Percentiles rank a stretch among this genome's conserved stretches.
Conservation (phyloP, 1,140 invertebrate genomes). For the Telenomus remus region DNA sequence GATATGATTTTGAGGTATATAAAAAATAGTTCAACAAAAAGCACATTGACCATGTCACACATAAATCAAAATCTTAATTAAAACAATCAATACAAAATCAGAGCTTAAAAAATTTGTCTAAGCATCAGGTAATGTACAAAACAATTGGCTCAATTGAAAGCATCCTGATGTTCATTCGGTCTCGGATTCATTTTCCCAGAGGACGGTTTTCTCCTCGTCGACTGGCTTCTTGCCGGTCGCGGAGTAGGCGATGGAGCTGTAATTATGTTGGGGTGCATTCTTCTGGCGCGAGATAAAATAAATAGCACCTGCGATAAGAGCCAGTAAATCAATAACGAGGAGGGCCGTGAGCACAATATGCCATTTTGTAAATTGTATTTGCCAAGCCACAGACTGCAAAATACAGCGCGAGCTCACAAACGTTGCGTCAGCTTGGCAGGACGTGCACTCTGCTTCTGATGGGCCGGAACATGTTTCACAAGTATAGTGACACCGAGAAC, state of each 20-base stretch:
- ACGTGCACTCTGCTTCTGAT: slow-evolving; percentile 61
- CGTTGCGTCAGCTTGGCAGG: slow-evolving; percentile 60
- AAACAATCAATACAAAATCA: too few relatives aligned
- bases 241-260: slow-evolving; percentile 46
- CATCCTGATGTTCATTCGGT: background rate
- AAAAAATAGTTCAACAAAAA: too few relatives aligned
- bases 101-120: too few relatives aligned
- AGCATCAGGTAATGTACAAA: too few relatives aligned
- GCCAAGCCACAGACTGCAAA: slow-evolving; percentile 61
- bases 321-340: slow-evolving; percentile 53
- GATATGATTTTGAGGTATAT: too few relatives aligned
- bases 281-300: slow-evolving; percentile 34
- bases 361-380: slow-evolving; percentile 60
- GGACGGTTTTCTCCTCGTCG: slow-evolving; percentile 20
- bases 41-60: too few relatives aligned
- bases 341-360: slow-evolving; percentile 56
- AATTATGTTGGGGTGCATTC: slow-evolving; percentile 14
- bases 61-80: too few relatives aligned
- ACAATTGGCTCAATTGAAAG: too few relatives aligned
- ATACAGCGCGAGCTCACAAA: slow-evolving; percentile 60
- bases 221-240: slow-evolving; percentile 18
- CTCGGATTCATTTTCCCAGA: slow-evolving; percentile 20
- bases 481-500: slow-evolving; percentile 63
- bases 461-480: slow-evolving; percentile 61
- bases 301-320: slow-evolving; percentile 35